Evolutionary conservation across 2,797 vertebrate species (phyloP), one percentile per base, ranked within the genome.

Genomic region (Amblyopsis hoosieri): DNA sequence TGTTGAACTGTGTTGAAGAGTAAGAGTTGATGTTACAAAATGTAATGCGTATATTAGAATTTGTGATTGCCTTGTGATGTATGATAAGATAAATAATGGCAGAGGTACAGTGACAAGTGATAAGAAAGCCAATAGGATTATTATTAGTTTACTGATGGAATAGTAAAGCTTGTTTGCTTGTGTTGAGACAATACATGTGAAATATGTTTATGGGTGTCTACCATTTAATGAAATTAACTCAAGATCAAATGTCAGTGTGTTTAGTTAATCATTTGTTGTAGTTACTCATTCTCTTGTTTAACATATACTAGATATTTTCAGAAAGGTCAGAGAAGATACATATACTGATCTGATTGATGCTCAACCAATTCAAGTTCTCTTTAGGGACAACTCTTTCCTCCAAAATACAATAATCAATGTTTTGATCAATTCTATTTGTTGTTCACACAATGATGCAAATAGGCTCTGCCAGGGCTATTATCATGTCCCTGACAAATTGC

Each of bases 381-480:
- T 65, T 2, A 1, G 75, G 76, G 80, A 87, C 80, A 76, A 81
- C 82, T 79, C 74, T 82, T 84, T 88, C 85, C 76, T 77, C 65
- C 67, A 77, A 82, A 84, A 86, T 70, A 81, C 85, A 80, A 89
- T 83, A 90, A 88, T 91, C 89, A 90, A 90, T 91, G 75, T 72
- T 63, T 60, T 72, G 71, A 91, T 91, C 90, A 89, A 87, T 91
- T 54, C 72, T 85, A 90, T 90, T 87, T 92, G 86, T 92, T 90
- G 84, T 87, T 87, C 78, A 79, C 84, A 87, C 79, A 85, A 78
- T 88, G 81, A 90, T 90, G 87, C 87, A 90, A 90, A 91, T 90
- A 61, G 72, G 55, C 61, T 86, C 84, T 84, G 86, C 80, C 87
- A 85, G 54, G 17, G 66, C 60, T 78, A 80, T 79, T 82, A 87